Evolutionary conservation across 2,797 vertebrate species (phyloP), one percentile per base, ranked within the genome.

Genomic region (Macroramphosus scolopax): DNA sequence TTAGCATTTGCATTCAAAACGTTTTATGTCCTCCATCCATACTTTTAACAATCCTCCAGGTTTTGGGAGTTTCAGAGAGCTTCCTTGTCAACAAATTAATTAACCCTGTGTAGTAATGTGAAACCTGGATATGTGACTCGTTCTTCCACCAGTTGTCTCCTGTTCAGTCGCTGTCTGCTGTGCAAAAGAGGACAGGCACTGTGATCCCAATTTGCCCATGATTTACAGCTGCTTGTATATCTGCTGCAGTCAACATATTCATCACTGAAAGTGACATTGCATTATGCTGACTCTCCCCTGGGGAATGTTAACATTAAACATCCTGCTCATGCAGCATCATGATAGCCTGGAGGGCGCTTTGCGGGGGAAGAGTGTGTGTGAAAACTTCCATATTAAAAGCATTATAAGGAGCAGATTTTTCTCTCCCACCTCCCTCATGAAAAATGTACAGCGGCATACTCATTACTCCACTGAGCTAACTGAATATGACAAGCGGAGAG

Each of bases 371-470:
- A 48, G 63, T 38, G 64, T 74, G 77, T 78, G 65, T 72, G 75
- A 83, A 82, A 77, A 82, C 64, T 73, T 84, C 74, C 72, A 71
- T 81, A 86, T 84, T 84, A 80, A 79, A 78, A 69, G 74, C 62
- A 79, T 80, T 72, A 77, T 75, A 77, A 75, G 64, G 64, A 82
- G 64, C 73, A 60, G 75, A 85, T 83, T 84, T 81, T 75, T 73
- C 55, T 37, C 68, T 61, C 74, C 77, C 50, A 59, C 54, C 65
- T 59, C 75, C 68, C 73, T 81, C 82, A 87, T 89, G 85, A 89
- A 89, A 88, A 85, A 85, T 87, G 80, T 75, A 88, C 75, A 80
- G 75, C 46, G 42, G 84, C 81, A 74, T 87, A 85, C 84, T 89
- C 81, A 84, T 90, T 82, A 83, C 84, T 82, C 56, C 76, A 77